Evolutionary conservation across 2,888 invertebrate genomes (phyloP).

Genomic region (Abrostola triplasia): DNA sequence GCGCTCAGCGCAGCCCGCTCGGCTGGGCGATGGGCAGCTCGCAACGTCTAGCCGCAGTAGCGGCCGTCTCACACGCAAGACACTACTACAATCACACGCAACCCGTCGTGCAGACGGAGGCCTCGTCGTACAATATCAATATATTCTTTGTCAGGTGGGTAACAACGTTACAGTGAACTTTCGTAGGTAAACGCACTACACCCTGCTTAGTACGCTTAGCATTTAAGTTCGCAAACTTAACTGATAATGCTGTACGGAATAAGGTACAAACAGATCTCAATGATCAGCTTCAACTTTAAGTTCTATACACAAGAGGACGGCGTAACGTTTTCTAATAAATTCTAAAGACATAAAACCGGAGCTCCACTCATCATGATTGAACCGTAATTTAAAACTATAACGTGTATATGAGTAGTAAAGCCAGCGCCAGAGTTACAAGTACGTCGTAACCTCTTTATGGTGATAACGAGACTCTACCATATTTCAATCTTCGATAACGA

Average conservation of each 20-base stretch:
- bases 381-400: slow-evolving; percentile 54
- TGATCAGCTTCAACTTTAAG: slow-evolving; percentile 18
- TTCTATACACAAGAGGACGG: slow-evolving; percentile 5
- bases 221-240: background rate
- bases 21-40: slow-evolving; percentile 91
- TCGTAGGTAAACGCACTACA: slow-evolving; percentile 2
- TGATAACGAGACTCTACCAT: slow-evolving; percentile 65
- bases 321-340: slow-evolving; percentile 33
- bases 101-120: slow-evolving; percentile 75
- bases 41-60: slow-evolving; percentile 89
- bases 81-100: slow-evolving; percentile 84
- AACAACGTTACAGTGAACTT: slow-evolving; percentile 7
- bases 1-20: slow-evolving; percentile 85
- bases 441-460: slow-evolving; percentile 73
- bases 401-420: slow-evolving; percentile 52
- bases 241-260: too few relatives aligned
- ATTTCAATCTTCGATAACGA: slow-evolving; percentile 59
- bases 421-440: slow-evolving; percentile 40
- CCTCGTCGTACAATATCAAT: slow-evolving; percentile 86
- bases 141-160: slow-evolving; percentile 91
- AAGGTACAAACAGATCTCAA: slow-evolving; percentile 10
- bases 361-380: slow-evolving; percentile 42
- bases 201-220: background rate
- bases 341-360: slow-evolving; percentile 31
- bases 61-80: slow-evolving; percentile 82